Evolutionary conservation across 2,113 vertebrate genomes (phyloP).

Genomic region (Heloderma charlesbogerti): DNA sequence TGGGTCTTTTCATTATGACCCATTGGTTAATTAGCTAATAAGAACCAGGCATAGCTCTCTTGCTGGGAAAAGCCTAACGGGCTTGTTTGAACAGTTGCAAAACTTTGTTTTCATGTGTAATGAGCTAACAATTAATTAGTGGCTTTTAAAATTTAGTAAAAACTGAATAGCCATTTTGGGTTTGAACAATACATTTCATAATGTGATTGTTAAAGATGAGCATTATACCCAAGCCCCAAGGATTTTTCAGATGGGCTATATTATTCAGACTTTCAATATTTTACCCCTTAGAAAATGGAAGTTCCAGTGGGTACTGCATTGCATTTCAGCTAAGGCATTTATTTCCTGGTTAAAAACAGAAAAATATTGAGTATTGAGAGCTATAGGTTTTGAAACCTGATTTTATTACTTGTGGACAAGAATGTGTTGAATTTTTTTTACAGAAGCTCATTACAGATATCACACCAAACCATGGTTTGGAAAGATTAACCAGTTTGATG

Average conservation of each 20-base stretch:
- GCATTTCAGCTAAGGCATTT: conserved; percentile 23
- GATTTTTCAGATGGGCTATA: background rate
- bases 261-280: conserved; percentile 38
- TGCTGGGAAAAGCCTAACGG: conserved; percentile 56
- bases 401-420: background rate
- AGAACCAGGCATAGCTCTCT: conserved; percentile 49
- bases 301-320: background rate
- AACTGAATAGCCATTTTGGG: conserved; percentile 45
- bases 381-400: background rate
- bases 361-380: background rate
- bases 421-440: background rate
- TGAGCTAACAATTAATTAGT: conserved; percentile 46
- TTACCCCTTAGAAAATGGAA: background rate
- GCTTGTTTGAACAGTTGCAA: conserved; percentile 59
- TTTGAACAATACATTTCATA: conserved; percentile 15
- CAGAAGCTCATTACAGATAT: background rate
- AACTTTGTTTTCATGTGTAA: conserved; percentile 42
- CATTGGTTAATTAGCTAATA: conserved; percentile 59
- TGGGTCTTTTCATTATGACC: too few relatives aligned
- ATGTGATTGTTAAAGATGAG: background rate
- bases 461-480: background rate
- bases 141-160: conserved; percentile 55
- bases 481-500: background rate
- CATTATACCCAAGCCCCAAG: background rate
- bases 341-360: background rate